Evolutionary conservation across 2,113 vertebrate species (phyloP).

Genomic region (Syrrhaptes paradoxus): DNA sequence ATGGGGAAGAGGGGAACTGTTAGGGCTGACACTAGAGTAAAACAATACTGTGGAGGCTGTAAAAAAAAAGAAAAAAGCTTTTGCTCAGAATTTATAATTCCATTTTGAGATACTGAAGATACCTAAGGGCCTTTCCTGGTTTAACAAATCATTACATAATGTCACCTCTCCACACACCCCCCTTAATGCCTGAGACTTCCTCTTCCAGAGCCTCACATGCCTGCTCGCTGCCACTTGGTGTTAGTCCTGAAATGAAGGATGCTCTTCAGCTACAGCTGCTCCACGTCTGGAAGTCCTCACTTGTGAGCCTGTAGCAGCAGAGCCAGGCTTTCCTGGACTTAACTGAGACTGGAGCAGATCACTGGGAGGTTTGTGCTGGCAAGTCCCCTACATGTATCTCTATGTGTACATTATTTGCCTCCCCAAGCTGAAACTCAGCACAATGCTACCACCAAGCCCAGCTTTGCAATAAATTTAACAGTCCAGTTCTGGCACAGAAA

Average conservation of each 20-base stretch:
- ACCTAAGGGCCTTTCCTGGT: background rate
- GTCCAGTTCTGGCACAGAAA: background rate
- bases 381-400: background rate
- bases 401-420: background rate
- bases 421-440: background rate
- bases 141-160: background rate
- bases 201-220: background rate
- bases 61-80: background rate
- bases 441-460: rapidly evolving
- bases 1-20: background rate
- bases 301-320: background rate
- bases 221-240: rapidly evolving
- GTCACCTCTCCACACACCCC: background rate
- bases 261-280: background rate
- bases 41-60: background rate
- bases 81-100: background rate
- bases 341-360: background rate
- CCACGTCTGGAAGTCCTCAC: background rate
- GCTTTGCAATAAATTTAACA: background rate
- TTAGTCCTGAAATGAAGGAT: background rate
- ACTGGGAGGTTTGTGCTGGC: background rate
- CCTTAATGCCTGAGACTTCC: background rate
- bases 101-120: background rate
- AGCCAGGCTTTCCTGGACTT: background rate
- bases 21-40: background rate